These are phyloP conservation scores for Anguilla megastoma DNA, from an alignment of 2,797 vertebrate species.

Conservation along the genomic window DNA sequence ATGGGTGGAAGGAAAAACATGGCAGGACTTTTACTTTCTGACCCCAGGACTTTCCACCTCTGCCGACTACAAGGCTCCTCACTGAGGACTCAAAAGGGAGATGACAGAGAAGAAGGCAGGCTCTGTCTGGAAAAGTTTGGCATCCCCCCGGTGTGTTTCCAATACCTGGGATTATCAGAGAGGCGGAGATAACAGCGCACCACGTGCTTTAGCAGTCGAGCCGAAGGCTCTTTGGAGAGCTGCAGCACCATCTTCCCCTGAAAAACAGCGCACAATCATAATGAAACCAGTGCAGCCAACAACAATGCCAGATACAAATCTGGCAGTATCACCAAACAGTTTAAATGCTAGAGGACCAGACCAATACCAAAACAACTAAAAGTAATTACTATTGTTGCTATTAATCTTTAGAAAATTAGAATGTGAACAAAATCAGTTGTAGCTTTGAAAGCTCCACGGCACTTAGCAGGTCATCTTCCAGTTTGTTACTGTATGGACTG, in stretches of 20 bases:
- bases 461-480: not conserved
- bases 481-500: not conserved
- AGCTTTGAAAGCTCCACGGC: not conserved
- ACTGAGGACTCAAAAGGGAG: not conserved
- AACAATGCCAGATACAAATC: not conserved
- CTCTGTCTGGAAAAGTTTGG: not conserved
- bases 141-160: not conserved
- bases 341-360: not conserved
- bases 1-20: not conserved
- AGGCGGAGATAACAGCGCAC: conserved; percentile 97
- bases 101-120: not conserved
- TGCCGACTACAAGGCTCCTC: not conserved
- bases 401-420: not conserved
- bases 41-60: not conserved
- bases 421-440: not conserved
- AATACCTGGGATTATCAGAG: conserved; percentile 96
- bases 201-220: conserved; percentile 92
- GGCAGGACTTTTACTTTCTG: not conserved
- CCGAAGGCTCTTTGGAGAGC: conserved; percentile 95
- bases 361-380: not conserved
- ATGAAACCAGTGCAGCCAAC: not conserved
- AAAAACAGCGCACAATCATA: not conserved
- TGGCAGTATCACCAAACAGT: not conserved
- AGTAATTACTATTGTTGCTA: not conserved
- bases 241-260: conserved; percentile 99